Evolutionary conservation across 2,797 vertebrate genomes (phyloP), one percentile per base, ranked within the genome.

Genomic region (Morelia viridis): DNA sequence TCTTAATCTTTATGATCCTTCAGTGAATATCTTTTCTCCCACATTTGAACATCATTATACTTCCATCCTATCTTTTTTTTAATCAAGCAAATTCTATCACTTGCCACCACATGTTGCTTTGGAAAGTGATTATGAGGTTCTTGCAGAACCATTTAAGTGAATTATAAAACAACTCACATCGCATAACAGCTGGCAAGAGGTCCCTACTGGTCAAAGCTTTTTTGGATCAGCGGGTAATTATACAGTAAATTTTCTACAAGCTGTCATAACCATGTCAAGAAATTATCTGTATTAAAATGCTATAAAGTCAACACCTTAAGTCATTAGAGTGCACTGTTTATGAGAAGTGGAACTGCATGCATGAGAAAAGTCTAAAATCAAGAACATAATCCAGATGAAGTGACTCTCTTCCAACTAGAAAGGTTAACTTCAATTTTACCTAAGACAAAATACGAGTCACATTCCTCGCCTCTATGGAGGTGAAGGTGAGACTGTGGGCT

Each of bases 251-350:
- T 94, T 89, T 94, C 93, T 87, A 5, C 0, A 0, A 58, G 92
- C 91, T 91, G 31, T 94, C 89, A 9, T 50, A 93, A 68, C 91
- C 91, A 85, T 90, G 89, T 93, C 89, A 92, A 90, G 87, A 93
- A 65, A 87, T 24, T 4, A 41, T 10, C 65, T 5, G 46, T 24
- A 58, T 84, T 56, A 60, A 71, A 85, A 62, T 0, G 61, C 76
- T 28, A 13, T 56, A 31, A 76, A 60, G 89, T 90, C 31, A 1
- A 76, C 68, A 41, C 31, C 31, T 41, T 41, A 31, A 19, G 68
- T 31, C 15, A 0, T 71, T 22, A 19, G 17, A 76, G 68, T 1
- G 15, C 22, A 0, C 68, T 17, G 1, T 76, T 41, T 41, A 31
- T 10, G 31, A 76, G 31, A 76, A 1, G 68, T 1, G 1, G 68